Conservation (phyloP, 2,888 invertebrate species). For the Petrolisthes manimaculis region DNA sequence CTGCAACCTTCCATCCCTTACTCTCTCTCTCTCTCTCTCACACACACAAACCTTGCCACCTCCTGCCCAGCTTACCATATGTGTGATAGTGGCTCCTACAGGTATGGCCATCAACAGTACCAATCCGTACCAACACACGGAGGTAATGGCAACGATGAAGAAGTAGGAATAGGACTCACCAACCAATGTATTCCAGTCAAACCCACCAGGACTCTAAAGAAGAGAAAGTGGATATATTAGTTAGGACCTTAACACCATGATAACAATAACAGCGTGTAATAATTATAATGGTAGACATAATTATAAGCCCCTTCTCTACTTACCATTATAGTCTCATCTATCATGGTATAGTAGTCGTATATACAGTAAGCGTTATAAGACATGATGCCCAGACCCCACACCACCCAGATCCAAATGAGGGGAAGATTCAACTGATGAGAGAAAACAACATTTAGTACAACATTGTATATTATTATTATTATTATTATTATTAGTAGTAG, state of each 20-base stretch:
- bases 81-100: constrained; percentile 14
- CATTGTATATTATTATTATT: background rate
- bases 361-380: constrained; percentile 52
- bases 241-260: too few species aligned
- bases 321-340: background rate
- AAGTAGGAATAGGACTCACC: constrained; percentile 33
- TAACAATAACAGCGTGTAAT: background rate
- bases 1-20: background rate
- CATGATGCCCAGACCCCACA: constrained; percentile 46
- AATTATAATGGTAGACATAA: background rate
- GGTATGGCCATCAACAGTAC: constrained; percentile 10
- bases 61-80: constrained; percentile 32
- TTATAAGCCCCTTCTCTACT: background rate
- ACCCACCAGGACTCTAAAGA: background rate
- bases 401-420: constrained; percentile 47
- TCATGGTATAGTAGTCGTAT: constrained; percentile 38
- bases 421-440: constrained; percentile 16
- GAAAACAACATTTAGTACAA: background rate
- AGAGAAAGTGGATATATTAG: too few species aligned
- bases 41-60: background rate
- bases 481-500: constrained; percentile 8
- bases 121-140: constrained; percentile 22
- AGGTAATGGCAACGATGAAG: constrained; percentile 28
- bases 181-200: constrained; percentile 11
- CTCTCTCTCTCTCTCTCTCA: background rate